These are phyloP conservation scores for Ischnus inquisitorius DNA, from an alignment of 2,888 invertebrate species.

Conservation along the genomic window DNA sequence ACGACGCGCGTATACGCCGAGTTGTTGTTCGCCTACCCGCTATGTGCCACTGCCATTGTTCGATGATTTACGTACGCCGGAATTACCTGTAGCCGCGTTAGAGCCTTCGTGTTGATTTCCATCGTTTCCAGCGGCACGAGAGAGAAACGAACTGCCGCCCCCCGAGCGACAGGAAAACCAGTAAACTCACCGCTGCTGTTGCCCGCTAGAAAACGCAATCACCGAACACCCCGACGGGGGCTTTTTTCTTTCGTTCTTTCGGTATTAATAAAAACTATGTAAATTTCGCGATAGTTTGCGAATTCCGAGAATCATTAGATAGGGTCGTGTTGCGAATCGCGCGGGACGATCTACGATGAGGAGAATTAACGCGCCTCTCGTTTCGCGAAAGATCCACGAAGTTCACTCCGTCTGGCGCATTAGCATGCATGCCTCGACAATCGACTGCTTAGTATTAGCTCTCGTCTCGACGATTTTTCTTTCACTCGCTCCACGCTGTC, in stretches of 20 bases:
- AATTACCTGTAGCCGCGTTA: conserved; percentile 69
- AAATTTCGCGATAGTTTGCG: conserved; percentile 31
- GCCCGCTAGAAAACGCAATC: conserved; percentile 54
- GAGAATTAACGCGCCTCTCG: conserved; percentile 33
- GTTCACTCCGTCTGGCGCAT: conserved; percentile 75
- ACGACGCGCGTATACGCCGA: conserved; percentile 23
- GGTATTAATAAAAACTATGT: conserved; percentile 50
- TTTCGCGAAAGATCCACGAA: conserved; percentile 42
- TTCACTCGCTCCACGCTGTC: conserved; percentile 48
- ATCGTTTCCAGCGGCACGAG: conserved; percentile 69
- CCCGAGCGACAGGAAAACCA: conserved; percentile 31
- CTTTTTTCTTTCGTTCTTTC: conserved; percentile 12
- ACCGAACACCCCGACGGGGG: conserved; percentile 17
- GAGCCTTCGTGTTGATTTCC: conserved; percentile 71
- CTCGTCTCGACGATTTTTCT: conserved; percentile 53
- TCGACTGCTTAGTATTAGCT: conserved; percentile 78
- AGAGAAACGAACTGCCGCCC: conserved; percentile 40
- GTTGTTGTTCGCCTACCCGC: conserved; percentile 1
- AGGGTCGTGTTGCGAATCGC: conserved; percentile 38
- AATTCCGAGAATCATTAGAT: conserved; percentile 43
- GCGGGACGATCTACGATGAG: conserved; percentile 26
- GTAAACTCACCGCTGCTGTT: conserved; percentile 37
- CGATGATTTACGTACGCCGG: conserved; percentile 75
- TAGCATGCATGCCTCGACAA: conserved; percentile 82
- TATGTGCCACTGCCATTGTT: conserved; percentile 71